These are phyloP conservation scores for Drosophila picticornis DNA, from an alignment of 2,888 invertebrate genomes.

Conservation along the genomic window DNA sequence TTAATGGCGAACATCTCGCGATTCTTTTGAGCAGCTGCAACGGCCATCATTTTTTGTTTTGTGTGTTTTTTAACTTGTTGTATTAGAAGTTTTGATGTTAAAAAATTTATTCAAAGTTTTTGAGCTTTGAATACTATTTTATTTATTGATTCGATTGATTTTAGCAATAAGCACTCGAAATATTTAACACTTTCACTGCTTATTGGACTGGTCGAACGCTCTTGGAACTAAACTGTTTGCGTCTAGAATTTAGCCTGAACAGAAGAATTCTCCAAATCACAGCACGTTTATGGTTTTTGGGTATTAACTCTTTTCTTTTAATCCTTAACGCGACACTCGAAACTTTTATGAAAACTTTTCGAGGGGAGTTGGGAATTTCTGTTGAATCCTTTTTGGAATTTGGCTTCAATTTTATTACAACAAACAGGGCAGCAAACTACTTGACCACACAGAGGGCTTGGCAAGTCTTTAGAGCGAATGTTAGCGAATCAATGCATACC, in stretches of 20 bases:
- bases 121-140: conserved; percentile 79
- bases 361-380: conserved; percentile 19
- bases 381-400: conserved; percentile 38
- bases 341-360: conserved; percentile 40
- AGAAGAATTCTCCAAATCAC: conserved; percentile 62
- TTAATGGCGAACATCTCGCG: conserved; percentile 98
- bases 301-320: conserved; percentile 31
- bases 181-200: conserved; percentile 83
- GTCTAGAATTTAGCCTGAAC: conserved; percentile 79
- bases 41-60: conserved; percentile 90
- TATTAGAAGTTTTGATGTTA: conserved; percentile 40
- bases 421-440: conserved; percentile 83
- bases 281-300: conserved; percentile 44
- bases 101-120: conserved; percentile 80
- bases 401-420: conserved; percentile 84
- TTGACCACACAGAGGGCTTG: conserved; percentile 83
- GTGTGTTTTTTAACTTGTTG: conserved; percentile 63
- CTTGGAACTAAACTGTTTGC: conserved; percentile 71
- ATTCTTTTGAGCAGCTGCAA: conserved; percentile 96
- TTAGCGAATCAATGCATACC: conserved; percentile 90
- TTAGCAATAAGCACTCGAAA: conserved; percentile 82
- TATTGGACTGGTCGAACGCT: conserved; percentile 65
- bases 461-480: conserved; percentile 88
- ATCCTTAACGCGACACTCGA: conserved; percentile 67
- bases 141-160: conserved; percentile 36